Percentiles rank a stretch among this genome's conserved stretches.
These are phyloP conservation scores for Tipula confusa DNA, from an alignment of 2,888 invertebrate species.

Conservation along the genomic window DNA sequence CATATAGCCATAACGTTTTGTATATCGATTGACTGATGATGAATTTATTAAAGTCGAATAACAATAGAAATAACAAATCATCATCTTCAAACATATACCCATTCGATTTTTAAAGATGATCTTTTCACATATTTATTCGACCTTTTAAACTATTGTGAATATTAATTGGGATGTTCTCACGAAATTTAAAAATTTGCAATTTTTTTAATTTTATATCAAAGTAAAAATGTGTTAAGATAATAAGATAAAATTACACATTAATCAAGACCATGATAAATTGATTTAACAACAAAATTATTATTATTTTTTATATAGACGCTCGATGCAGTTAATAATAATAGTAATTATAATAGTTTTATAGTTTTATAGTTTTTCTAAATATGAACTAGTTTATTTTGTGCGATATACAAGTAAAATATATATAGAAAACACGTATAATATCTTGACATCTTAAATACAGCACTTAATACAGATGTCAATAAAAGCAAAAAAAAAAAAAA, in stretches of 20 bases:
- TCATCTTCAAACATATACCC: background rate
- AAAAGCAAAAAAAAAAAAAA: too few species aligned
- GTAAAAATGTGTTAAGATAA: background rate
- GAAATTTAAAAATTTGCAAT: background rate
- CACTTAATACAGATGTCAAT: background rate
- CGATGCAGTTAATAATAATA: background rate
- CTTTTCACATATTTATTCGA: background rate
- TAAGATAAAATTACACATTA: background rate
- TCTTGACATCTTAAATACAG: background rate
- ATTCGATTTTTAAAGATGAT: background rate
- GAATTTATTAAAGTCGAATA: background rate
- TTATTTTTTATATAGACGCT: background rate
- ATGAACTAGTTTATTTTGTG: background rate
- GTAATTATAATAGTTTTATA: background rate
- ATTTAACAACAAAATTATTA: background rate
- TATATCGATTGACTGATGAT: background rate
- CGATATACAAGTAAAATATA: background rate
- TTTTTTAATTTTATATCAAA: background rate
- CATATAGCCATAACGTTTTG: background rate
- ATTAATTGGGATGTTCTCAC: background rate
- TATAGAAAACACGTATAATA: background rate
- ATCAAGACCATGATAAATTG: background rate
- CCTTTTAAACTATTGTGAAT: background rate
- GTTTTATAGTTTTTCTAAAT: background rate
- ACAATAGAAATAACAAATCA: conserved; percentile 5